Evolutionary conservation across 1,140 invertebrate species (phyloP).

Genomic region (Drosophila ogumai): DNA sequence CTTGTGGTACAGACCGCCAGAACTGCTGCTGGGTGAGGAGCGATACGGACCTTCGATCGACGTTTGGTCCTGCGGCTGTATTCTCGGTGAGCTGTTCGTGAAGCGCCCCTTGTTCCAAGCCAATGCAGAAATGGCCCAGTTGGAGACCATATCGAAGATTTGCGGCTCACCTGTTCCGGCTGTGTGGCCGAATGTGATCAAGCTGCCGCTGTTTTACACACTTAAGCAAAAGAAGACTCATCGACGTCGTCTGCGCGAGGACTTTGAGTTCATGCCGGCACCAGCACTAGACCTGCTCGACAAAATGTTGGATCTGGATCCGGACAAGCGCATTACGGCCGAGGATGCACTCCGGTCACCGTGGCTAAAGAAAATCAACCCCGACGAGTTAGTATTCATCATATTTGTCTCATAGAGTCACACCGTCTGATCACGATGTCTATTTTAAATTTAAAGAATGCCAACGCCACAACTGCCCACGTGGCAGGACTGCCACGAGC

Average conservation of each 20-base stretch:
- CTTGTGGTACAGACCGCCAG: conserved; percentile 98
- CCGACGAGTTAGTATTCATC: conserved; percentile 91
- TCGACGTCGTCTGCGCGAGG: conserved; percentile 94
- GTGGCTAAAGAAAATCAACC: conserved; percentile 97
- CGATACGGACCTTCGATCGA: conserved; percentile 99
- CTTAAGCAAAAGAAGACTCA: conserved; percentile 97
- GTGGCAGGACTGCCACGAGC: conserved; percentile 99
- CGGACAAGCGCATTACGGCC: conserved; percentile 96
- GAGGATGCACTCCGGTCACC: conserved; percentile 96
- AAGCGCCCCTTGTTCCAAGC: conserved; percentile 98
- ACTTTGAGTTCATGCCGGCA: conserved; percentile 96
- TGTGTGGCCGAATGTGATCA: conserved; percentile 99
- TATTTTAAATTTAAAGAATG: conserved; percentile 88
- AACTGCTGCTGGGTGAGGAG: conserved; percentile 98
- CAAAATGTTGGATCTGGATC: conserved; percentile 98
- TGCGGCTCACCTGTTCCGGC: conserved; percentile 98
- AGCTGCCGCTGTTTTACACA: conserved; percentile 96
- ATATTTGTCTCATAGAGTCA: neutral
- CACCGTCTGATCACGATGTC: conserved; percentile 41
- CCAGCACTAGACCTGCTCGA: conserved; percentile 97
- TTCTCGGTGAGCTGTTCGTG: conserved; percentile 98
- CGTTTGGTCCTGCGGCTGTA: conserved; percentile 99
- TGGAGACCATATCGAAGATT: conserved; percentile 97
- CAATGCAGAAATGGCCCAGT: conserved; percentile 95
- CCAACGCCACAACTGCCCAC: conserved; percentile 93